These are phyloP conservation scores for Copsychus sechellarum DNA, from an alignment of 2,113 vertebrate species.

Conservation along the genomic window DNA sequence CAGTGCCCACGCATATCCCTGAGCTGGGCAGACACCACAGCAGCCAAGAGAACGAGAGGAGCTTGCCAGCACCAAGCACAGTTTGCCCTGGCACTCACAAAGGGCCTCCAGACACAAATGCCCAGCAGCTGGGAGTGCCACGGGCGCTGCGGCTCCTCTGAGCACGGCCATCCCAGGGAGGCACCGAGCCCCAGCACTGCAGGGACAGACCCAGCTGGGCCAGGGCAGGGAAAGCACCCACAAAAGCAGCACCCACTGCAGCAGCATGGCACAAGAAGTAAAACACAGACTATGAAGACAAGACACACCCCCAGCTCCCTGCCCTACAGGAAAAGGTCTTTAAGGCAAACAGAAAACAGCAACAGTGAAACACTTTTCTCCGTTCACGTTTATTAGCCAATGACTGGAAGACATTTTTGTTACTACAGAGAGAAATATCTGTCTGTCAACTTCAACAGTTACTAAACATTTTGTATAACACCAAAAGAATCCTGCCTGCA, in stretches of 20 bases:
- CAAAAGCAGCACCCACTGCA: accelerated
- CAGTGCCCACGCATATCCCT: neutral
- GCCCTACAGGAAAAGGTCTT: neutral
- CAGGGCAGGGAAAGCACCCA: neutral
- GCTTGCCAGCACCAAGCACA: neutral
- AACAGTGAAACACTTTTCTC: neutral
- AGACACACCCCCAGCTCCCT: neutral
- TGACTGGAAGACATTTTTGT: neutral
- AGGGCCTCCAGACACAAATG: neutral
- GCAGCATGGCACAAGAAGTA: neutral
- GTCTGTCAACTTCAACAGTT: neutral
- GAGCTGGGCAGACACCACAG: neutral
- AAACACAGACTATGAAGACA: accelerated
- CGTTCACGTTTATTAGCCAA: neutral
- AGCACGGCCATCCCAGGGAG: neutral
- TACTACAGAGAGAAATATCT: neutral
- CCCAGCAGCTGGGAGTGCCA: neutral
- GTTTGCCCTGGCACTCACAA: neutral
- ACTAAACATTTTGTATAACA: neutral
- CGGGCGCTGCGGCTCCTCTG: neutral
- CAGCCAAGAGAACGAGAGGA: neutral
- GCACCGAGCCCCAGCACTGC: accelerated
- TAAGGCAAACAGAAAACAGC: neutral
- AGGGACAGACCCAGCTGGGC: neutral
- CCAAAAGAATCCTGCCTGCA: accelerated